These are phyloP conservation scores for Bovichtus diacanthus DNA, from an alignment of 2,797 vertebrate species.

Conservation along the genomic window DNA sequence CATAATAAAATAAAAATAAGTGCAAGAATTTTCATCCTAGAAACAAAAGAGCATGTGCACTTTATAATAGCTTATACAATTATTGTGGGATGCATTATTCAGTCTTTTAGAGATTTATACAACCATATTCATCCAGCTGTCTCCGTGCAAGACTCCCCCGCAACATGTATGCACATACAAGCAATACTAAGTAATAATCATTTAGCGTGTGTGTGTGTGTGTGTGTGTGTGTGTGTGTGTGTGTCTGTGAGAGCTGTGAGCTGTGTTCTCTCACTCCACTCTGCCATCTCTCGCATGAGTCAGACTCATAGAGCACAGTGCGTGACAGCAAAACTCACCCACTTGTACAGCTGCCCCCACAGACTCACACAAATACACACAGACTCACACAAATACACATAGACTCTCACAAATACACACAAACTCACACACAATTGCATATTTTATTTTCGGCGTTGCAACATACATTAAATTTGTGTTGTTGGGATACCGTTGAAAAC, in stretches of 20 bases:
- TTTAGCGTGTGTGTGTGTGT: conserved; percentile 29
- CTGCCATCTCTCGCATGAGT: conserved; percentile 70
- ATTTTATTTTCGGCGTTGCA: conserved; percentile 42
- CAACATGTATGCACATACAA: conserved; percentile 1
- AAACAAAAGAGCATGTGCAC: conserved; percentile 42
- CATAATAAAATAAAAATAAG: conserved; percentile 33
- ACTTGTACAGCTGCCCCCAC: conserved; percentile 78
- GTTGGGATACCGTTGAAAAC: conserved; percentile 22
- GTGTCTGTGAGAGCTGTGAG: conserved; percentile 48
- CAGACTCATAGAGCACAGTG: conserved; percentile 73
- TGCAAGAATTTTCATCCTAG: conserved; percentile 46
- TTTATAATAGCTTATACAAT: conserved; percentile 38
- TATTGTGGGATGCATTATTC: conserved; percentile 26
- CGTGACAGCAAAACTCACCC: conserved; percentile 80
- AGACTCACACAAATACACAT: conserved; percentile 19
- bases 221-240: conserved; percentile 17
- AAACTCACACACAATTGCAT: conserved; percentile 10
- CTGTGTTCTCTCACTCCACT: conserved; percentile 69
- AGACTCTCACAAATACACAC: conserved; percentile 11
- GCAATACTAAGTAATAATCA: conserved; percentile 43
- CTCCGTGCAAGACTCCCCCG: not conserved
- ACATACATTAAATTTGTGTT: conserved; percentile 44
- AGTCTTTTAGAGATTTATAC: conserved; percentile 19
- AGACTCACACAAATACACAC: conserved; percentile 30
- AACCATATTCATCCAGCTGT: conserved; percentile 22